Conservation (phyloP, 2,888 invertebrate genomes). For the Drosophila niveifrons region DNA sequence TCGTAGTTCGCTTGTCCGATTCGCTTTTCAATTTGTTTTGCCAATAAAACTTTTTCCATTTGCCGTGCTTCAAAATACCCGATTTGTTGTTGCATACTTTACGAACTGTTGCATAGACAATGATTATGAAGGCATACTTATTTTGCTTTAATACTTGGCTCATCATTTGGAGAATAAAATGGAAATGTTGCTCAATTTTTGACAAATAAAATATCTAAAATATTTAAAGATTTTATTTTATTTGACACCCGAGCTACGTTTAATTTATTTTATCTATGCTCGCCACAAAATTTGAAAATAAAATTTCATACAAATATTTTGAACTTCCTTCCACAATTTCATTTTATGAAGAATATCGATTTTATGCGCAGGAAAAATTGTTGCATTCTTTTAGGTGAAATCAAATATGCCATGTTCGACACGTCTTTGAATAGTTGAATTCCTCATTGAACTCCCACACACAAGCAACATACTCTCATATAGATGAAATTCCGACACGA, state of each 20-base stretch:
- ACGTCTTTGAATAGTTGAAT: slow-evolving; percentile 32
- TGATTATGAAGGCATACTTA: neutral
- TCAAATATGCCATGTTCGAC: slow-evolving; percentile 35
- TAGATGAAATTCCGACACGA: neutral
- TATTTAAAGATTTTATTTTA: too few relatives aligned
- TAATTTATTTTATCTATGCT: too few relatives aligned
- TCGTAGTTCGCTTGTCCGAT: slow-evolving; percentile 31
- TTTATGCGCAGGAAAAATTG: slow-evolving; percentile 4
- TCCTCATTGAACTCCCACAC: neutral
- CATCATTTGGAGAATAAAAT: neutral
- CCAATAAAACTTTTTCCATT: slow-evolving; percentile 77
- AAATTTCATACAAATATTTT: neutral
- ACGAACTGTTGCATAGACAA: neutral
- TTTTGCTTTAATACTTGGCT: neutral
- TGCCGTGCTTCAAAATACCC: slow-evolving; percentile 36
- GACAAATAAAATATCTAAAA: too few relatives aligned
- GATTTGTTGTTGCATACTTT: slow-evolving; percentile 33
- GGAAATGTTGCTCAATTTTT: neutral
- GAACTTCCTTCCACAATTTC: neutral
- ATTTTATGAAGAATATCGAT: slow-evolving; percentile 2
- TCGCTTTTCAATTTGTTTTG: slow-evolving; percentile 68
- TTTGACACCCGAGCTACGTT: too few relatives aligned
- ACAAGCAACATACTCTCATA: neutral
- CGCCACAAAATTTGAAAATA: too few relatives aligned
- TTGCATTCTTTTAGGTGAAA: slow-evolving; percentile 14